These are phyloP conservation scores for Neodiprion virginianus DNA, from an alignment of 1,140 invertebrate species.

Conservation along the genomic window DNA sequence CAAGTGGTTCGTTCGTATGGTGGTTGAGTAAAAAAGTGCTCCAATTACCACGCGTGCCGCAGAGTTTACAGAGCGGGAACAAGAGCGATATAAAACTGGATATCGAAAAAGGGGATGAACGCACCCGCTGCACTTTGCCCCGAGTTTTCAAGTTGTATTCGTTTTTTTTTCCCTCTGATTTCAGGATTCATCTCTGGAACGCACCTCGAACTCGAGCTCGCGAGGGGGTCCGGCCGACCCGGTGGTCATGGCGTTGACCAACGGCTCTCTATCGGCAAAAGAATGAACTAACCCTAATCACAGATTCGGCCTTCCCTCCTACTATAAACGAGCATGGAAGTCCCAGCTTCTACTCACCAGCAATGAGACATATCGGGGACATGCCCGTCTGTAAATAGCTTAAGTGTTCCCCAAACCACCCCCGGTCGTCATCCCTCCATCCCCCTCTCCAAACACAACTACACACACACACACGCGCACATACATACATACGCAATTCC, in stretches of 20 bases:
- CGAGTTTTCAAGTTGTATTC: background rate
- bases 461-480: no score
- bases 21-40: background rate
- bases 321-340: conserved; percentile 28
- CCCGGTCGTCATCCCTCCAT: background rate
- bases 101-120: background rate
- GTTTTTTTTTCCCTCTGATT: conserved; percentile 25
- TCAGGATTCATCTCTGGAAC: conserved; percentile 52
- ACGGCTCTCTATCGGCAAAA: conserved; percentile 54
- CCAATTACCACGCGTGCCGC: conserved; percentile 6
- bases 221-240: conserved; percentile 40
- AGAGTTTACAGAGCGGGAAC: background rate
- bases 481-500: no score
- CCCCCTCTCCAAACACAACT: no score
- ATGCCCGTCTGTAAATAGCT: conserved; percentile 55
- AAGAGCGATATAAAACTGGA: background rate
- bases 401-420: conserved; percentile 43
- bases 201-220: conserved; percentile 45
- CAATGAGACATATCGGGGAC: conserved; percentile 56
- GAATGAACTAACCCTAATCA: conserved; percentile 40
- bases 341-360: conserved; percentile 44
- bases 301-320: conserved; percentile 37
- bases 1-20: conserved; percentile 2
- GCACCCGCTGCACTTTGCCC: background rate
- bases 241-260: conserved; percentile 49